Evolutionary conservation across 2,888 invertebrate species (phyloP).

Genomic region (Phaedon cochleariae): DNA sequence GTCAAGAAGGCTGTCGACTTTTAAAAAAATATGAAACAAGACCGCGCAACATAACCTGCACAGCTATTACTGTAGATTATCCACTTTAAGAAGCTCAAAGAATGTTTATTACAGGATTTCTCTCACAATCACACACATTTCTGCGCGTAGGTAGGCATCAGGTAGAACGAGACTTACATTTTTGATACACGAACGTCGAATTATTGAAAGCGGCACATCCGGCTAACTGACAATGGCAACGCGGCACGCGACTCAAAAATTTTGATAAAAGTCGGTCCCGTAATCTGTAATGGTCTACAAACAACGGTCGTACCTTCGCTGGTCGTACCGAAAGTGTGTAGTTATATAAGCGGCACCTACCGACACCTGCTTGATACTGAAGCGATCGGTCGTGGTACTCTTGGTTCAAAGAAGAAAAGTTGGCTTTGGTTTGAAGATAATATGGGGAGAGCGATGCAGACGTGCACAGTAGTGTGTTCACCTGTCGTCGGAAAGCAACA

Average conservation of each 20-base stretch:
- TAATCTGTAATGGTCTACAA: no score
- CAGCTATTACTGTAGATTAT: neutral
- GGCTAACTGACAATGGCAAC: no score
- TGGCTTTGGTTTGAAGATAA: neutral
- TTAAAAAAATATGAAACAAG: neutral
- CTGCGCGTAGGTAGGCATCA: conserved; percentile 5
- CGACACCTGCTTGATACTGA: conserved; percentile 45
- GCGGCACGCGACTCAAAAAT: neutral
- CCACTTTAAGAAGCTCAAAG: neutral
- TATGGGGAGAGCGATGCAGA: neutral
- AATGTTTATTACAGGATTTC: conserved; percentile 9
- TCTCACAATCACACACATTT: conserved; percentile 4
- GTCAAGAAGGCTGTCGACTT: neutral
- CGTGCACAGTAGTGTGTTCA: conserved; percentile 29
- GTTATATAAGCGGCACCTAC: conserved; percentile 35
- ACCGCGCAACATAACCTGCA: neutral
- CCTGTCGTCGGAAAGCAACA: conserved; percentile 22
- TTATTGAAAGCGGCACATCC: neutral
- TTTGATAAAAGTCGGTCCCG: no score
- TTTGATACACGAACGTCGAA: neutral
- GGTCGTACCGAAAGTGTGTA: conserved; percentile 19
- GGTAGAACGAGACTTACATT: conserved; percentile 14
- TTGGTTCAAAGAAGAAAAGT: conserved; percentile 8
- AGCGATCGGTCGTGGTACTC: neutral
- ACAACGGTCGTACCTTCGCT: no score